A percentile compares a stretch with the other conserved stretches of the same genome.
These are phyloP conservation scores for Araneus ventricosus DNA, from an alignment of 1,140 invertebrate genomes.

Conservation along the genomic window DNA sequence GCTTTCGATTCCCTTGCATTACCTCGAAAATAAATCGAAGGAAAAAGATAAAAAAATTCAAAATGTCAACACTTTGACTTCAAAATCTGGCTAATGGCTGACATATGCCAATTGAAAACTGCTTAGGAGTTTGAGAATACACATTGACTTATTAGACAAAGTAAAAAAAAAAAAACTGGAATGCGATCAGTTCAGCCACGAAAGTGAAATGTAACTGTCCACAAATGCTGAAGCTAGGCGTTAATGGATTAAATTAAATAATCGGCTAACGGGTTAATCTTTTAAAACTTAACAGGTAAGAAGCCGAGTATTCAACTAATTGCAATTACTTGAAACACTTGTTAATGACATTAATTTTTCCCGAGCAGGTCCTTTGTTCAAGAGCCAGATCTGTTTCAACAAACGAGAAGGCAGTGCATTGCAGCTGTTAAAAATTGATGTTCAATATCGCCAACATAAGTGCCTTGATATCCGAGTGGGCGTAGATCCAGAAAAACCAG, in stretches of 20 bases:
- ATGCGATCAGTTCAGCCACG: no score
- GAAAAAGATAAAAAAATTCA: no score
- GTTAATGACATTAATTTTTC: background rate
- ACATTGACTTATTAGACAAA: no score
- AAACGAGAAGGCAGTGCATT: background rate
- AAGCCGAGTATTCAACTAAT: background rate
- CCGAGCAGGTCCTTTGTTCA: slow-evolving; percentile 15
- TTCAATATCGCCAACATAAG: slow-evolving; percentile 6
- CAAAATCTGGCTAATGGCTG: no score
- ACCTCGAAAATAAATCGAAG: no score
- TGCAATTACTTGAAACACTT: background rate
- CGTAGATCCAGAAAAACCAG: slow-evolving; percentile 7
- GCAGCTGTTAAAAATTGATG: background rate
- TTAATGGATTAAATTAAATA: background rate
- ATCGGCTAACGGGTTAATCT: background rate
- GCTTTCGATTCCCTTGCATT: no score
- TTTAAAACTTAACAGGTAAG: background rate
- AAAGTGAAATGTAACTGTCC: no score
- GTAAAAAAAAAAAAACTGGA: no score
- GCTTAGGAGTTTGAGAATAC: no score
- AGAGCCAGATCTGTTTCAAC: slow-evolving; percentile 30
- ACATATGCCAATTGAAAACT: no score
- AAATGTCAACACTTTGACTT: no score
- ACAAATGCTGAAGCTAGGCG: no score
- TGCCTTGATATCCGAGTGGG: slow-evolving; percentile 26